phyloP scores from a whole-genome alignment of 2,113 vertebrate species.

The Falcunculus frontatus region DNA sequence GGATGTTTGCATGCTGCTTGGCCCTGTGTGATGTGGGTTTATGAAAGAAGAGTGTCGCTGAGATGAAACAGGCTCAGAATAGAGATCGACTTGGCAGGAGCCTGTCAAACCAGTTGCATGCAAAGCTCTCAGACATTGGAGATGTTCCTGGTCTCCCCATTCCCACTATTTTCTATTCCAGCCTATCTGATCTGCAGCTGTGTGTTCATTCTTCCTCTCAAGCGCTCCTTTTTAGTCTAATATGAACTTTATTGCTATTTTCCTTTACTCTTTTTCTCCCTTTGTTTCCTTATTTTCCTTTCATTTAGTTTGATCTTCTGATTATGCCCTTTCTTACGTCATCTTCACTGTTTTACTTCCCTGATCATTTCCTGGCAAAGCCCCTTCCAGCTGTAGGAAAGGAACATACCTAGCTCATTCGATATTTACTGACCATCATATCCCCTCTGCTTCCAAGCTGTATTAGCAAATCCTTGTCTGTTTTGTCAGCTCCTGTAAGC shows the following conservation, averaged over 20 bases:
- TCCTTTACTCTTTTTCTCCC: background rate
- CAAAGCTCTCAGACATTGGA: background rate
- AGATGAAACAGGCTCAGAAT: background rate
- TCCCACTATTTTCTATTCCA: background rate
- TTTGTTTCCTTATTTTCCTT: background rate
- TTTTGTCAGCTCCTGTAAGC: background rate
- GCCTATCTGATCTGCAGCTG: background rate
- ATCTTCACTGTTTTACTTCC: background rate
- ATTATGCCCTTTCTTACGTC: background rate
- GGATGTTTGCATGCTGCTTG: background rate
- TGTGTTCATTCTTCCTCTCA: background rate
- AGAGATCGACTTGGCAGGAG: background rate
- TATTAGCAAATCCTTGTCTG: background rate
- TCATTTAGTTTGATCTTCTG: background rate
- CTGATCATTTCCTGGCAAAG: background rate
- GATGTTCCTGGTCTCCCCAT: background rate
- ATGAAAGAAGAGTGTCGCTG: background rate
- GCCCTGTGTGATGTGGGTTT: conserved; percentile 13
- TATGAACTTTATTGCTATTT: background rate
- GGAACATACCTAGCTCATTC: background rate
- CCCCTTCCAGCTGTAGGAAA: background rate
- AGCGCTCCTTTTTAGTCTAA: background rate
- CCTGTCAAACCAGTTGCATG: conserved; percentile 15
- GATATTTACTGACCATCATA: background rate
- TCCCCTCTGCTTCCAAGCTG: background rate